Conservation (phyloP, 2,797 vertebrate genomes). For the Xenops minutus region DNA sequence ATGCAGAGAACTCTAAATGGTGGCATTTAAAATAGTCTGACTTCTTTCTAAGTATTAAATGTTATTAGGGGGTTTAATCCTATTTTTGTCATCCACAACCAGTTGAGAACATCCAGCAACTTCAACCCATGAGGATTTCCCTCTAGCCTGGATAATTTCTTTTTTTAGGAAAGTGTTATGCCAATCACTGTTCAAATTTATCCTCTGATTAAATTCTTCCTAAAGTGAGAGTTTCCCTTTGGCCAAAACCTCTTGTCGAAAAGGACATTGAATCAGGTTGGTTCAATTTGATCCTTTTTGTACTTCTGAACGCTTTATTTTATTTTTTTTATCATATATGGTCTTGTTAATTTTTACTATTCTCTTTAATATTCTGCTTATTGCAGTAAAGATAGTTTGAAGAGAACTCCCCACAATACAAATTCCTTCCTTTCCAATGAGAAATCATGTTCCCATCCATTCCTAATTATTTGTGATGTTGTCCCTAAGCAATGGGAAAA, state of each 20-base stretch:
- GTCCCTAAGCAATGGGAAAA: neutral
- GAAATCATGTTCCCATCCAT: accelerated
- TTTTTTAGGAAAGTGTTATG: accelerated
- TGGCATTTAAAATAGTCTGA: neutral
- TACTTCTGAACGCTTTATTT: neutral
- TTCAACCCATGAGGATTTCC: neutral
- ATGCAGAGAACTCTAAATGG: neutral
- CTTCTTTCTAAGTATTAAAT: neutral
- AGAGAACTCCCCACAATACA: neutral
- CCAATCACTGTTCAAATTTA: neutral
- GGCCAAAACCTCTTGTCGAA: neutral
- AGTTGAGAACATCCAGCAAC: neutral
- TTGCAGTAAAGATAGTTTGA: neutral
- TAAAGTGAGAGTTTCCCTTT: accelerated
- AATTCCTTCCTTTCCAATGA: neutral
- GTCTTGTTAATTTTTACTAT: neutral
- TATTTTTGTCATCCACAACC: neutral
- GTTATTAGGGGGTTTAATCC: neutral
- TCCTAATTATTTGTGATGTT: neutral
- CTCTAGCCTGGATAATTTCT: neutral
- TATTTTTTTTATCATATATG: neutral
- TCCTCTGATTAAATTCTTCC: neutral
- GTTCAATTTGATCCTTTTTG: neutral
- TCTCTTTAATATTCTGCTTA: neutral
- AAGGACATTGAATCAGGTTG: neutral